Conservation (phyloP, 1,140 invertebrate genomes). For the Charaxes varanes region DNA sequence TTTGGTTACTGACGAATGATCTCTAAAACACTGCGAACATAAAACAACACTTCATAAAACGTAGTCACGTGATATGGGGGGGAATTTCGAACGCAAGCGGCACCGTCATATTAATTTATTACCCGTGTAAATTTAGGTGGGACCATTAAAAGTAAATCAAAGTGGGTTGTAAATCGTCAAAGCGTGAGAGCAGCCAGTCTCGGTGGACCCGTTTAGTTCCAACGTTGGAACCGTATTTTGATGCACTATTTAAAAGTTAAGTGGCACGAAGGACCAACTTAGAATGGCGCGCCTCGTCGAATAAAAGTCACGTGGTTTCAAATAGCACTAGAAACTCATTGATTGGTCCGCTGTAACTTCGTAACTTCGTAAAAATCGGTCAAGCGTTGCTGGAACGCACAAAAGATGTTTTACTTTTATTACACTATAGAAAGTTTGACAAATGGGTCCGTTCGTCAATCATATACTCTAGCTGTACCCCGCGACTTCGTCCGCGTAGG, state of each 20-base stretch:
- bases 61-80: conserved; percentile 4
- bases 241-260: conserved; percentile 8
- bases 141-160: conserved; percentile 23
- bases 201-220: conserved; percentile 4
- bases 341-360: conserved; percentile 8
- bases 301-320: conserved; percentile 16
- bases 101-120: conserved; percentile 18
- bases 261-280: conserved; percentile 6
- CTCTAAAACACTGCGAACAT: conserved; percentile 11
- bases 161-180: conserved; percentile 24
- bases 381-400: background rate
- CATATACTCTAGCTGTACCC: too few relatives aligned
- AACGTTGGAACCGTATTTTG: conserved; percentile 9
- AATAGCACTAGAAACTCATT: conserved; percentile 10
- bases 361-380: conserved; percentile 12
- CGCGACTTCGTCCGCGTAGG: too few relatives aligned
- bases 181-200: conserved; percentile 13
- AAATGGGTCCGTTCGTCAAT: too few relatives aligned
- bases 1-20: too few relatives aligned
- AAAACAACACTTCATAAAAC: conserved; percentile 15
- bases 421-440: too few relatives aligned
- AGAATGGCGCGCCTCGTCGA: conserved; percentile 1
- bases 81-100: conserved; percentile 9
- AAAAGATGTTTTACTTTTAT: background rate
- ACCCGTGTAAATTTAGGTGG: conserved; percentile 12